phyloP scores from a whole-genome alignment of 2,888 invertebrate species.

The Limnephilus rhombicus region DNA sequence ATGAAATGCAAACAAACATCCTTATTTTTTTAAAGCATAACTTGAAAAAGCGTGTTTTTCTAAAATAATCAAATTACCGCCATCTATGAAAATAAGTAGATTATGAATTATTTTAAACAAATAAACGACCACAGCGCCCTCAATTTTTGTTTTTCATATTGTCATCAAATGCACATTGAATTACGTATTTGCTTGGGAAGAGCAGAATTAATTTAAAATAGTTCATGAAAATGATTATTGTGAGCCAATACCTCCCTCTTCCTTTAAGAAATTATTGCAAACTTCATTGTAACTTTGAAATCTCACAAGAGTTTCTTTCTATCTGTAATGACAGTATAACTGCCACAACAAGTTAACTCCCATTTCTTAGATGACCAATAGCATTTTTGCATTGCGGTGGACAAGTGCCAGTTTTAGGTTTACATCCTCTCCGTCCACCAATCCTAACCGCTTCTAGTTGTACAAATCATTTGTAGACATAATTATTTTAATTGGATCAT shows the following conservation, averaged over 20 bases:
- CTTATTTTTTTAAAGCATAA: too few relatives aligned
- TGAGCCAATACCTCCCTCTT: too few relatives aligned
- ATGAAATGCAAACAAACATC: too few relatives aligned
- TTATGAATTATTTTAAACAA: too few relatives aligned
- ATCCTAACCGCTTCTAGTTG: background rate
- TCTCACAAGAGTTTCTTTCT: background rate
- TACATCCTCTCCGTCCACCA: slow-evolving; percentile 36
- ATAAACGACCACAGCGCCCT: too few relatives aligned
- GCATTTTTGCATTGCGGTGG: slow-evolving; percentile 31
- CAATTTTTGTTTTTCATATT: too few relatives aligned
- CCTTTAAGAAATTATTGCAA: background rate
- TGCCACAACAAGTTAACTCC: slow-evolving; percentile 44
- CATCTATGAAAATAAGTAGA: too few relatives aligned
- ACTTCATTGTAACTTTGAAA: too few relatives aligned
- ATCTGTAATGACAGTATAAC: background rate
- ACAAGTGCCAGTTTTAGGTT: slow-evolving; percentile 27
- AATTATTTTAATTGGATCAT: background rate
- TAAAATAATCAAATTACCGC: too few relatives aligned
- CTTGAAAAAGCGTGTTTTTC: too few relatives aligned
- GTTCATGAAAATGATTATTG: background rate
- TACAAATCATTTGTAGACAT: background rate
- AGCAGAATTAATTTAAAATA: slow-evolving; percentile 31
- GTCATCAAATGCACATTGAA: too few relatives aligned
- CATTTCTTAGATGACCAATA: slow-evolving; percentile 55
- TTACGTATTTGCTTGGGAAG: too few relatives aligned